These are phyloP conservation scores for Heliconius himera DNA, from an alignment of 1,140 invertebrate genomes.

Conservation along the genomic window DNA sequence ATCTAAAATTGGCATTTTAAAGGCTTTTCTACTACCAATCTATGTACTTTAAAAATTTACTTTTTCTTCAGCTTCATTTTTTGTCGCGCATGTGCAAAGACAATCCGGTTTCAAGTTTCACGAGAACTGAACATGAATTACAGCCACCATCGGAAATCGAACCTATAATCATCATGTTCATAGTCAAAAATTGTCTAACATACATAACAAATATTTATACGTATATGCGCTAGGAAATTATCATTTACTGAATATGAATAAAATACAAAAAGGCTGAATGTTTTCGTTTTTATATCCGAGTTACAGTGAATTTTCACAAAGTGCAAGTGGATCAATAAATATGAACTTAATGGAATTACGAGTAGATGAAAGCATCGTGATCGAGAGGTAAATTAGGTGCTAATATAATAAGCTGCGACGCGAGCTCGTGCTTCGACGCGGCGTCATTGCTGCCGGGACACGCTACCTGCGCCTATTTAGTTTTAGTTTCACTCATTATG, in stretches of 20 bases:
- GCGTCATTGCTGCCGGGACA: neutral
- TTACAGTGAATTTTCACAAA: neutral
- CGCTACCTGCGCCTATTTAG: slow-evolving; percentile 7
- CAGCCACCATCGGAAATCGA: no score
- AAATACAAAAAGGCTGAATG: no score
- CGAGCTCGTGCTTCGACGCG: neutral
- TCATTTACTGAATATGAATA: no score
- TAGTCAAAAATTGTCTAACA: no score
- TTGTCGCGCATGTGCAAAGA: no score
- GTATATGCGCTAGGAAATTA: no score
- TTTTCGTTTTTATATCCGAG: no score
- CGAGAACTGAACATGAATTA: no score
- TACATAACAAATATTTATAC: no score
- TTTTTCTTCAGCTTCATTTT: neutral
- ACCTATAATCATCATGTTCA: no score
- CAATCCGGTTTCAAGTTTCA: no score
- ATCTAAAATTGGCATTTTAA: neutral
- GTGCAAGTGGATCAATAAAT: neutral
- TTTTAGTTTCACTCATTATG: neutral
- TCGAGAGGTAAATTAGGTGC: slow-evolving; percentile 17
- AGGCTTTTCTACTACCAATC: neutral
- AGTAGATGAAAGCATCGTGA: slow-evolving; percentile 9
- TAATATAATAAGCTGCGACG: slow-evolving; percentile 19
- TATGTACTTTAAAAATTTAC: neutral
- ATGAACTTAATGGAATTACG: neutral